Base-by-base conservation (phyloP, 1,140 invertebrate species). In the Bombus waltoni region DNA sequence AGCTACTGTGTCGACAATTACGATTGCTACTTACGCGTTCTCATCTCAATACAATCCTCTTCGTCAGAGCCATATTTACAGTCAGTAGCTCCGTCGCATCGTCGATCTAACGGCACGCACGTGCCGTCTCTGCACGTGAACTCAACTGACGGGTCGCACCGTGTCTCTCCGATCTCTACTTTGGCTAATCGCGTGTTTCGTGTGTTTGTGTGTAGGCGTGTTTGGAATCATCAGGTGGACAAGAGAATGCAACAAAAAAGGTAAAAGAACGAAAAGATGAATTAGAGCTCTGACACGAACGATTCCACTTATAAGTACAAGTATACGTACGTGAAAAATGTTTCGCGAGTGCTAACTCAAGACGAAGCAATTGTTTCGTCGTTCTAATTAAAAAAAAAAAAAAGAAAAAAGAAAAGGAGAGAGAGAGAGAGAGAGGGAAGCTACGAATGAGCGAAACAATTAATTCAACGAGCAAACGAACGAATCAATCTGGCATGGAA, bases 1-100 rank as follows among this genome's bases (percentile, higher is more conserved):
- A 68, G 2, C 22, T 3, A 2, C 1, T 3, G 1, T 2, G 9
- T 38, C 2, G n/a, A 28, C 5, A 10, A 40, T 44, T 65, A 5
- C 22, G 0, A n/a, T 13, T 40, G 4, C 1, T 53, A 81, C 86
- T 81, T 65, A 89, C 89, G 57, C n/a, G 71, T 71, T 32, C 32
- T 84, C 13, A n/a, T 18, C 1, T 25, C 25, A 13, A n/a, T 75
- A 79, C 95, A 96, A 38, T 92, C 93, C 13, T 90, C 42, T 92
- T 96, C 96, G 89, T 96, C 96, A 40, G 95, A 95, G 47, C 93
- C 92, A 83, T 96, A 96, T 9, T 86, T 80, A 90, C 96, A 97
- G 82, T 97, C 95, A 35, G 79, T 4, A 1, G 89, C 62, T 40
- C 94, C 92, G 74, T 96, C 94, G 86, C 96, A 96, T 32, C 94